Percentiles rank a stretch among this genome's conserved stretches.
These are phyloP conservation scores for Zaprionus taronus DNA, from an alignment of 1,140 invertebrate genomes.

Conservation along the genomic window DNA sequence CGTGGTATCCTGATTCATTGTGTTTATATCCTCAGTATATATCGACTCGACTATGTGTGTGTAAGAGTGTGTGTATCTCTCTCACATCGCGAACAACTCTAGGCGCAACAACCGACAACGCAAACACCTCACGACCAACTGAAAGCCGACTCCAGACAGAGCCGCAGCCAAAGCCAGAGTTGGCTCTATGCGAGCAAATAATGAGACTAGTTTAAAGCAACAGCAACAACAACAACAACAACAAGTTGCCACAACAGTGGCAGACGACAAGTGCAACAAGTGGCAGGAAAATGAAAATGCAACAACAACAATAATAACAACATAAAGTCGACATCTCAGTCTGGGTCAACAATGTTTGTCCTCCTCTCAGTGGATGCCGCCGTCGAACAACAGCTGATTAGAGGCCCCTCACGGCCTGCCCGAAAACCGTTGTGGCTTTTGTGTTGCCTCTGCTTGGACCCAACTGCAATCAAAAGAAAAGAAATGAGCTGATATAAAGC, in stretches of 20 bases:
- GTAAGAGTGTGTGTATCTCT: not conserved
- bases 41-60: not conserved
- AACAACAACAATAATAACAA: not conserved
- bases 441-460: slow-evolving; percentile 7
- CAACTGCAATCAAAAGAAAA: slow-evolving; percentile 10
- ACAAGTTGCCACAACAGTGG: slow-evolving; percentile 7
- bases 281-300: slow-evolving; percentile 40
- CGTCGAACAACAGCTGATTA: slow-evolving; percentile 18
- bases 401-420: not conserved
- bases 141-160: slow-evolving; percentile 29
- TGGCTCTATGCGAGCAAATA: slow-evolving; percentile 7
- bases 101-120: slow-evolving; percentile 61
- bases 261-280: slow-evolving; percentile 37
- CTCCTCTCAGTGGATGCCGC: not conserved
- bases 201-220: slow-evolving; percentile 43
- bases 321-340: slow-evolving; percentile 10
- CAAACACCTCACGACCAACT: slow-evolving; percentile 74
- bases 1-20: slow-evolving; percentile 9
- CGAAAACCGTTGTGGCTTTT: slow-evolving; percentile 25
- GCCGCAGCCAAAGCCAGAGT: not conserved
- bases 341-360: slow-evolving; percentile 29
- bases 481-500: slow-evolving; percentile 6
- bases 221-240: not conserved
- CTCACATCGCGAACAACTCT: slow-evolving; percentile 53
- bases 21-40: not conserved